These are phyloP conservation scores for Odocoileus virginianus DNA, from an alignment of 2,113 vertebrate genomes.

Conservation along the genomic window DNA sequence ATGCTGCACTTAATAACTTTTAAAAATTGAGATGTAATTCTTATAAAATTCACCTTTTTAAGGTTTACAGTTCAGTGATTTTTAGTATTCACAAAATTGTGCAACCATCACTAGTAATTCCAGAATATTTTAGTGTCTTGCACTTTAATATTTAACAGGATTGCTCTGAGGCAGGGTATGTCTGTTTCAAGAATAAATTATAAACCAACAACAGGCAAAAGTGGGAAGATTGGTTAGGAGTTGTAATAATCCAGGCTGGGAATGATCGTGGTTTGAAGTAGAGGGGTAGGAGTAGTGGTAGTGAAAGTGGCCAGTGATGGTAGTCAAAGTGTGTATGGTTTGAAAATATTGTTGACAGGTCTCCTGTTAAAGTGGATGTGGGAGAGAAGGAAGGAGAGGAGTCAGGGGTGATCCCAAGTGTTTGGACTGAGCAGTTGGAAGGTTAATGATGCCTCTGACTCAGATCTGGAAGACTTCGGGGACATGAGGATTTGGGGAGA, in stretches of 20 bases:
- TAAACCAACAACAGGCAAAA: slow-evolving; percentile 4
- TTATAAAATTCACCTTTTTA: background rate
- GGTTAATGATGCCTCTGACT: background rate
- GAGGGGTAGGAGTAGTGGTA: background rate
- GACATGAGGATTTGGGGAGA: background rate
- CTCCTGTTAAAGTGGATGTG: background rate
- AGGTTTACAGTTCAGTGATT: background rate
- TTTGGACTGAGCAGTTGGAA: background rate
- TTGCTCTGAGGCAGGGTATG: slow-evolving; percentile 24
- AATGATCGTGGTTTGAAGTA: background rate
- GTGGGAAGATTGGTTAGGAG: background rate
- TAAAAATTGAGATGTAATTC: background rate
- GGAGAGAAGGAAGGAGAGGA: background rate
- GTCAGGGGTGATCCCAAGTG: background rate
- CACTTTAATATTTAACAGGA: slow-evolving; percentile 19
- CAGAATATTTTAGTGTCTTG: background rate
- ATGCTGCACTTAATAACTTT: background rate
- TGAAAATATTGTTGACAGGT: background rate
- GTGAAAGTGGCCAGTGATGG: background rate
- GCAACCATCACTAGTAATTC: background rate
- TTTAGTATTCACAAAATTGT: slow-evolving; percentile 30
- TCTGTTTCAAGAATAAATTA: slow-evolving; percentile 38
- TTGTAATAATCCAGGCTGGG: background rate
- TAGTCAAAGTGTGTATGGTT: background rate
- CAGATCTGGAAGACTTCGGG: background rate